phyloP scores from a whole-genome alignment of 2,888 invertebrate species.

The Marronus borbonicus region DNA sequence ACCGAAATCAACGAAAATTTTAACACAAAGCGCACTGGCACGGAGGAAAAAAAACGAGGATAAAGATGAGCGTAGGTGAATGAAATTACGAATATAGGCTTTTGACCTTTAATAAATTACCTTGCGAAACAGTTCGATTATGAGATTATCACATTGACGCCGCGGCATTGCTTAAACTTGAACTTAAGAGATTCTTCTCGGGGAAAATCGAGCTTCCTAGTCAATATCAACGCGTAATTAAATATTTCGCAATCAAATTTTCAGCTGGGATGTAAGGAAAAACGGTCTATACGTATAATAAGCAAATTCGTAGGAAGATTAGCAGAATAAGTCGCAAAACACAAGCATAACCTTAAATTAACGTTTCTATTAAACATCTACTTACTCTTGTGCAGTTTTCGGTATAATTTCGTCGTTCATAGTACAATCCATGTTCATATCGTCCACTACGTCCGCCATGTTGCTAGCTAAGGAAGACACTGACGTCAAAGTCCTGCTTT shows the following conservation, averaged over 20 bases:
- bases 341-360: not conserved
- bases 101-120: constrained; percentile 41
- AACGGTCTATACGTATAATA: no score
- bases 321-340: no score
- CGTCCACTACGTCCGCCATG: constrained; percentile 67
- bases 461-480: constrained; percentile 52
- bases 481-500: constrained; percentile 42
- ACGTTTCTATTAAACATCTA: constrained; percentile 49
- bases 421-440: constrained; percentile 65
- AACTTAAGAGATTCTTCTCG: no score
- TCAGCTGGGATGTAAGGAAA: no score
- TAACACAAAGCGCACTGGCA: not conserved
- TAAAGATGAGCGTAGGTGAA: constrained; percentile 15
- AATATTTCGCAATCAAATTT: no score
- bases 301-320: no score
- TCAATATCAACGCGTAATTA: no score
- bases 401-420: constrained; percentile 67
- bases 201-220: no score
- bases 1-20: no score
- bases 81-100: constrained; percentile 34
- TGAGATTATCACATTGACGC: not conserved
- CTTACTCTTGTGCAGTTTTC: constrained; percentile 68
- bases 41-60: not conserved
- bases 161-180: not conserved
- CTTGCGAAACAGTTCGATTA: constrained; percentile 2